Evolutionary conservation across 1,140 invertebrate species (phyloP).

Genomic region (Drosophila pectinifera): DNA sequence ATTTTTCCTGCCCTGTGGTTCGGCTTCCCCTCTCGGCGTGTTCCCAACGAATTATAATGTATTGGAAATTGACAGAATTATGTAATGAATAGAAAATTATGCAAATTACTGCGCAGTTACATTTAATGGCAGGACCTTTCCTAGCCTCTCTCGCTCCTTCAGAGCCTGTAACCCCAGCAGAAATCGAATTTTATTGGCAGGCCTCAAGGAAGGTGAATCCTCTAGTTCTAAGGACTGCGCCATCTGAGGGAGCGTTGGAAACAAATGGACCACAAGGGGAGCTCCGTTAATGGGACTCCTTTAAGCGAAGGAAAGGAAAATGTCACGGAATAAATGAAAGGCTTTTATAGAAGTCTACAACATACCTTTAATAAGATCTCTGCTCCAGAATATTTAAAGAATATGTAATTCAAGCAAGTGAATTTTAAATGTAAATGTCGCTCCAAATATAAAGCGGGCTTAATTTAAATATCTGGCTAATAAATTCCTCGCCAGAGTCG

Average conservation of each 20-base stretch:
- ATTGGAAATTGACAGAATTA: conserved; percentile 85
- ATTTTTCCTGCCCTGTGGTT: conserved; percentile 43
- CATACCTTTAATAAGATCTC: too few species aligned
- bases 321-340: background rate
- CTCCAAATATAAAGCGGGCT: background rate
- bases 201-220: conserved; percentile 32
- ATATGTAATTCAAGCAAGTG: too few species aligned
- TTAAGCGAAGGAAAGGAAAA: background rate
- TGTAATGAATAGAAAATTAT: conserved; percentile 85
- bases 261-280: conserved; percentile 9
- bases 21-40: conserved; percentile 5
- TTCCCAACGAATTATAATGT: conserved; percentile 83
- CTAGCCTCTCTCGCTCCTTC: conserved; percentile 1
- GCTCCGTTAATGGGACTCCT: conserved; percentile 1
- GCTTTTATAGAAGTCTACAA: too few species aligned
- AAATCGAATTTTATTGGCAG: conserved; percentile 62
- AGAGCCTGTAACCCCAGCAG: conserved; percentile 7
- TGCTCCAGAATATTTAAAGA: too few species aligned
- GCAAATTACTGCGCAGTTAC: conserved; percentile 84
- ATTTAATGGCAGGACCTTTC: conserved; percentile 83
- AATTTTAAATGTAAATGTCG: background rate
- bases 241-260: conserved; percentile 4
- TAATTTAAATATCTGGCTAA: conserved; percentile 7
- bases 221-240: conserved; percentile 6
- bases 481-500: background rate